Evolutionary conservation across 2,113 vertebrate genomes (phyloP).

Genomic region (Ascaphus truei): DNA sequence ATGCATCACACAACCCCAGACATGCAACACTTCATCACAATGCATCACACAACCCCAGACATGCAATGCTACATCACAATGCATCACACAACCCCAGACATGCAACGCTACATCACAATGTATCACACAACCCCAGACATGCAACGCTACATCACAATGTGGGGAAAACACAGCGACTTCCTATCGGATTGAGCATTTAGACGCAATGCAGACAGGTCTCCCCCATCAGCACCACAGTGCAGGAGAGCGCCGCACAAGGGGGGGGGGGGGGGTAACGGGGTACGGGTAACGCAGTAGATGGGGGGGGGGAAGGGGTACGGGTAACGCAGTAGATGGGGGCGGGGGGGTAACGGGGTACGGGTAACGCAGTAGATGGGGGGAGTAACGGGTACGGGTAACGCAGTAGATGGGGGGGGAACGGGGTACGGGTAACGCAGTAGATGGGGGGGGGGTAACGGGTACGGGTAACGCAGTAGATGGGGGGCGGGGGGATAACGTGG

Average conservation of each 20-base stretch:
- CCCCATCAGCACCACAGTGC: constrained; percentile 32
- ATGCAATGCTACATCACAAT: too few species aligned
- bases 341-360: background rate
- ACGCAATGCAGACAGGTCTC: constrained; percentile 65
- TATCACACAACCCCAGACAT: constrained; percentile 11
- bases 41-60: too few species aligned
- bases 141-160: too few species aligned
- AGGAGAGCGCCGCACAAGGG: constrained; percentile 34
- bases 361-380: too few species aligned
- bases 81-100: too few species aligned
- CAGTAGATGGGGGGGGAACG: background rate
- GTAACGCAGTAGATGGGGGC: background rate
- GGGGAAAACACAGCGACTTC: constrained; percentile 31
- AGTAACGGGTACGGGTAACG: background rate
- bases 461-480: background rate
- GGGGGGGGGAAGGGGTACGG: background rate
- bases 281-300: too few species aligned
- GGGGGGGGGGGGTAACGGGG: background rate
- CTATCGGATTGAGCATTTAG: constrained; percentile 45
- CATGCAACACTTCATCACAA: too few species aligned
- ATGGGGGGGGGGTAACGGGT: background rate
- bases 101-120: too few species aligned
- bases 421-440: too few species aligned
- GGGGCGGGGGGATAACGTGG: background rate
- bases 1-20: background rate